Conservation (phyloP, 2,113 vertebrate genomes). For the Gymnarchus niloticus region DNA sequence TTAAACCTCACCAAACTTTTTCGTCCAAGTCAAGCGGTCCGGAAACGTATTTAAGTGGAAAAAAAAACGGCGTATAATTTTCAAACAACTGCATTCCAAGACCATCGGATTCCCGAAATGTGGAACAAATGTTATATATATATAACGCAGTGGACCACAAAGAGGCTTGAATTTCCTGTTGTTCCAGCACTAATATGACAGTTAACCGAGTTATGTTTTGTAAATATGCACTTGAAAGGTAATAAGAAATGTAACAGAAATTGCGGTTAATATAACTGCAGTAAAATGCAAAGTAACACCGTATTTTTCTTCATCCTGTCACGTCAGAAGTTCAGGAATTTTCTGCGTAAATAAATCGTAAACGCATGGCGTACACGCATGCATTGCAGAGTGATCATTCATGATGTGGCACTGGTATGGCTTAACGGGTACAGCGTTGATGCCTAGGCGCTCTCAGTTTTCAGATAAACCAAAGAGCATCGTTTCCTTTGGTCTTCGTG, state of each 20-base stretch:
- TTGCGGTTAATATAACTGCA: neutral
- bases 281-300: neutral
- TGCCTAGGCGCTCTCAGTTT: neutral
- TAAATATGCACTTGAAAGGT: neutral
- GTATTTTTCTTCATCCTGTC: neutral
- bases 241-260: neutral
- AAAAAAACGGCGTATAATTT: neutral
- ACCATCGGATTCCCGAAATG: constrained; percentile 16
- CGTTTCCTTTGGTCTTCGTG: neutral
- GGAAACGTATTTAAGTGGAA: constrained; percentile 4
- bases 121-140: constrained; percentile 18
- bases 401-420: neutral
- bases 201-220: neutral
- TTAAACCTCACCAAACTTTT: constrained; percentile 17
- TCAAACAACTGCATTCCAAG: constrained; percentile 19
- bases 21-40: neutral
- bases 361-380: neutral
- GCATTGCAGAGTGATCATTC: neutral
- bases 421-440: neutral
- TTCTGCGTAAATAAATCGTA: too few relatives aligned
- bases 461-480: neutral
- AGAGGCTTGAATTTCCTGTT: neutral
- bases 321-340: neutral
- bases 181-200: constrained; percentile 8
- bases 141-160: constrained; percentile 20